A percentile compares a stretch with the other conserved stretches of the same genome.
These are phyloP conservation scores for Heliothis peltigera DNA, from an alignment of 2,888 invertebrate genomes.

Conservation along the genomic window DNA sequence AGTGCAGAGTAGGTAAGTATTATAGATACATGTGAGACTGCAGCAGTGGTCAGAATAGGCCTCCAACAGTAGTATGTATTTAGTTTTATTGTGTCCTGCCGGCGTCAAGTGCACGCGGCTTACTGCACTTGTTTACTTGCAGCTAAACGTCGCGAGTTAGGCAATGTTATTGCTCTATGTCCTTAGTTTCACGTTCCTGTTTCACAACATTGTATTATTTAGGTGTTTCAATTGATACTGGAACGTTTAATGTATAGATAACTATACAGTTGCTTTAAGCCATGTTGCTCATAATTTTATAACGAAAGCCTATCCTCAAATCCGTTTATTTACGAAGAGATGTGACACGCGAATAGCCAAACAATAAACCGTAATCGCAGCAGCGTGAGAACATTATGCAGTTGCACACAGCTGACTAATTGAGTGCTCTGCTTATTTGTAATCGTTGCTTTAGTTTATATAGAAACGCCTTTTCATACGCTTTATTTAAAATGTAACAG, in stretches of 20 bases:
- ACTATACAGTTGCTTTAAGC: too few relatives aligned
- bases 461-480: background rate
- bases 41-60: constrained; percentile 5
- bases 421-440: constrained; percentile 36
- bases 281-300: background rate
- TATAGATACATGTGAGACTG: background rate
- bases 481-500: constrained; percentile 1
- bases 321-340: background rate
- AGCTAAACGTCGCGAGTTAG: background rate
- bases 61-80: background rate
- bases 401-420: constrained; percentile 32
- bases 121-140: constrained; percentile 14
- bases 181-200: background rate
- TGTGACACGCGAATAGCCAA: background rate
- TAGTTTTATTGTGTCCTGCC: constrained; percentile 21
- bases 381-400: constrained; percentile 26
- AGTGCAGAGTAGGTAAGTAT: background rate
- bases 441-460: constrained; percentile 34
- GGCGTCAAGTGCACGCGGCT: constrained; percentile 5
- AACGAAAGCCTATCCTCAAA: background rate
- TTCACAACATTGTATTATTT: background rate
- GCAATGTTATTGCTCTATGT: background rate
- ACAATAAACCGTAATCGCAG: background rate
- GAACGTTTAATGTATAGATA: background rate
- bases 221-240: too few relatives aligned